Evolutionary conservation across 2,888 invertebrate genomes (phyloP).

Genomic region (Caradrina kadenii): DNA sequence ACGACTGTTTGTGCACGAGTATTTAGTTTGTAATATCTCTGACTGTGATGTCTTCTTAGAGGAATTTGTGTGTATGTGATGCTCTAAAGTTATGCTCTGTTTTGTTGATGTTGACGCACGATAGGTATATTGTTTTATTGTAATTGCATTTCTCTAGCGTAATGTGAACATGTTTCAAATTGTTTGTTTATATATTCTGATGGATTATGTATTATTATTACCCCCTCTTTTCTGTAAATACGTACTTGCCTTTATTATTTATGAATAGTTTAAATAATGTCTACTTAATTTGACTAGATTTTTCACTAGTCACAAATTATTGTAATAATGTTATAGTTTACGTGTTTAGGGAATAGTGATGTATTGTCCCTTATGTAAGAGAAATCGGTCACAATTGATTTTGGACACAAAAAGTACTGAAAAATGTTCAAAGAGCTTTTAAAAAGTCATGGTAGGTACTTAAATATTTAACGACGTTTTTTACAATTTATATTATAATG

Average conservation of each 20-base stretch:
- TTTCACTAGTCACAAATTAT: constrained; percentile 86
- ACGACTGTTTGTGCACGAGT: constrained; percentile 61
- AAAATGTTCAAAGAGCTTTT: constrained; percentile 46
- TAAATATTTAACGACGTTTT: constrained; percentile 60
- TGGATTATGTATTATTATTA: constrained; percentile 71
- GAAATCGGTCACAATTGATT: constrained; percentile 67
- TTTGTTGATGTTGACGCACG: constrained; percentile 83
- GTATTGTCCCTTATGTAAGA: constrained; percentile 52
- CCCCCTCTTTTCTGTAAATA: constrained; percentile 83
- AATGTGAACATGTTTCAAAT: constrained; percentile 74
- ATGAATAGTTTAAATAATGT: constrained; percentile 80
- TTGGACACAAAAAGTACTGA: constrained; percentile 50
- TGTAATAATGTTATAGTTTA: constrained; percentile 69
- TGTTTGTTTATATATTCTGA: constrained; percentile 80
- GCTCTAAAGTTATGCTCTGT: constrained; percentile 79
- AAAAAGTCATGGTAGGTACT: constrained; percentile 61
- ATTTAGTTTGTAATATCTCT: constrained; percentile 80
- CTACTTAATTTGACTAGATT: constrained; percentile 86
- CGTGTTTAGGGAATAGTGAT: constrained; percentile 49
- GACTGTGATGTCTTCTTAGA: constrained; percentile 90
- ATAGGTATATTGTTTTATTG: constrained; percentile 71
- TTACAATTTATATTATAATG: constrained; percentile 48
- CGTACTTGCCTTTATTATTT: constrained; percentile 81
- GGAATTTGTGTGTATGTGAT: constrained; percentile 85
- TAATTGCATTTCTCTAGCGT: constrained; percentile 84